phyloP scores from a whole-genome alignment of 2,113 vertebrate species.

The Otis tarda region DNA sequence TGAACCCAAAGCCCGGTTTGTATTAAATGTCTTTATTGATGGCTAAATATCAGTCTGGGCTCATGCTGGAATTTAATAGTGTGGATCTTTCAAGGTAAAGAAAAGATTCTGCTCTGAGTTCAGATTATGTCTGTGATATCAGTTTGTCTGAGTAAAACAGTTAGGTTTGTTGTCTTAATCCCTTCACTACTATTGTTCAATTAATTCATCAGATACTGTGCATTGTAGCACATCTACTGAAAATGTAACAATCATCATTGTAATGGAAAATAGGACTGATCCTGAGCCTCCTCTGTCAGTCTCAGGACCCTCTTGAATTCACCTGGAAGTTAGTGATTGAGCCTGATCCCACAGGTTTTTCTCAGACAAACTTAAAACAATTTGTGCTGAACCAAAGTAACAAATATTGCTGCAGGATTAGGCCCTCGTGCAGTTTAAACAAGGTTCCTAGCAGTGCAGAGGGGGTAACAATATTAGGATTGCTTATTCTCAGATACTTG shows the following conservation, averaged over 20 bases:
- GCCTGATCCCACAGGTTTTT: neutral
- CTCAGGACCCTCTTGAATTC: neutral
- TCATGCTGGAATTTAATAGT: neutral
- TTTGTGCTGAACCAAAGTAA: neutral
- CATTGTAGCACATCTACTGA: neutral
- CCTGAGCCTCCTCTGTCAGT: neutral
- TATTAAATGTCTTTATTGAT: neutral
- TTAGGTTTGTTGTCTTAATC: neutral
- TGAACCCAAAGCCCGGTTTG: neutral
- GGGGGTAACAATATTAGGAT: neutral
- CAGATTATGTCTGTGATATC: neutral
- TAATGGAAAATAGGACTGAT: neutral
- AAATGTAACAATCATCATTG: neutral
- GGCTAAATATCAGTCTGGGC: neutral
- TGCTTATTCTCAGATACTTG: neutral
- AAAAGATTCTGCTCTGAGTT: neutral
- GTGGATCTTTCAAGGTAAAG: neutral
- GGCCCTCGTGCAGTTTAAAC: neutral
- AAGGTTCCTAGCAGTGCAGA: neutral
- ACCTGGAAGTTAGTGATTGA: neutral
- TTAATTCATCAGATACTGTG: neutral
- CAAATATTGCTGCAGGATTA: rapidly evolving
- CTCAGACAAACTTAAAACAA: neutral
- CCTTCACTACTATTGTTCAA: neutral
- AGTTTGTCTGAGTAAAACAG: neutral